Percentiles rank a stretch among this genome's conserved stretches.
These are phyloP conservation scores for Lutjanus argentimaculatus DNA, from an alignment of 2,797 vertebrate genomes.

Conservation along the genomic window DNA sequence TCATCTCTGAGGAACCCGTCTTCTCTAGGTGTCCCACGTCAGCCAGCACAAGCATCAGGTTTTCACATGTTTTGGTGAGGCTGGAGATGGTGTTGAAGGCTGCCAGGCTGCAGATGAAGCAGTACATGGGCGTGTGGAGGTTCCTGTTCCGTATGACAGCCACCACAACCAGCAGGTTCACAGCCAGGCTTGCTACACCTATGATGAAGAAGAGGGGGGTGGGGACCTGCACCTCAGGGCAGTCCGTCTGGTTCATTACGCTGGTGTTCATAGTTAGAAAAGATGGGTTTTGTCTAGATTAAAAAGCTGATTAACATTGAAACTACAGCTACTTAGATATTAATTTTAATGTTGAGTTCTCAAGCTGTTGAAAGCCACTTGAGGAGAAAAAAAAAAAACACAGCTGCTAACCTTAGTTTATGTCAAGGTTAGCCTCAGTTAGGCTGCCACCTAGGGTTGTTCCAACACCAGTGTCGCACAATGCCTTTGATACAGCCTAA, in stretches of 20 bases:
- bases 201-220: slow-evolving; percentile 91
- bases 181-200: slow-evolving; percentile 88
- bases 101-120: slow-evolving; percentile 96
- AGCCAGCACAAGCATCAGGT: slow-evolving; percentile 89
- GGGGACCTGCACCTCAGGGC: slow-evolving; percentile 88
- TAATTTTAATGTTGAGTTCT: not conserved
- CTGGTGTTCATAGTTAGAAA: slow-evolving; percentile 55
- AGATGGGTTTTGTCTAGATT: not conserved
- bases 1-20: slow-evolving; percentile 83
- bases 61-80: slow-evolving; percentile 93
- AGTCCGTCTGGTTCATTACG: slow-evolving; percentile 83
- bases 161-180: slow-evolving; percentile 93
- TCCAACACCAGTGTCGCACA: too few species aligned
- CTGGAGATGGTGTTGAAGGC: slow-evolving; percentile 95
- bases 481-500: too few species aligned
- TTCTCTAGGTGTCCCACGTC: slow-evolving; percentile 88
- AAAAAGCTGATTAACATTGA: slow-evolving; percentile 1
- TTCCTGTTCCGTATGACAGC: slow-evolving; percentile 92
- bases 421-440: not conserved
- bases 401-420: not conserved
- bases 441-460: too few species aligned
- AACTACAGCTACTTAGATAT: not conserved
- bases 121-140: slow-evolving; percentile 96
- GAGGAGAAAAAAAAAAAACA: not conserved
- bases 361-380: not conserved